Evolutionary conservation across 2,888 invertebrate genomes (phyloP), one percentile per base, ranked within the genome.

Genomic region (Agrochola lota): DNA sequence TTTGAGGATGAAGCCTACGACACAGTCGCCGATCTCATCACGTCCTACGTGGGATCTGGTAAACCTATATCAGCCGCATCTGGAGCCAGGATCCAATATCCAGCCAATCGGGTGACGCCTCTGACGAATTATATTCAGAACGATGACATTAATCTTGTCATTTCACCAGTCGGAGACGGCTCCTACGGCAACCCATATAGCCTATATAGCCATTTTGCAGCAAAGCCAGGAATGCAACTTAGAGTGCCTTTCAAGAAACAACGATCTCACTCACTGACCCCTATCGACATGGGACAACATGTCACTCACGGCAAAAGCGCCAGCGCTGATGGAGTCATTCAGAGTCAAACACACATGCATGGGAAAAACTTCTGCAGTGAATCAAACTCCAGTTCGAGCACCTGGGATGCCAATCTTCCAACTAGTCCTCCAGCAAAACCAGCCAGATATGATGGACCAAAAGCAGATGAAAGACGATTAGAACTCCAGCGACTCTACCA

Each of bases 1-100:
- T 99, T 99, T 93, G 99, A 99, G 94, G 99, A 99, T 91, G 99
- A 99, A 92, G 98, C 98, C 0, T 99, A 99, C 91, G 99, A 99
- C 92, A 99, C 99, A 4, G 98, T 99, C 35, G 98, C 99, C 0
- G 99, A 99, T 94, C 97, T 99, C 76, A 99, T 99, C 84, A 99
- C 99, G 11, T 99, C 98, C 86, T 99, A 99, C 93, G 99, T 99
- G 43, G 98, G 99, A 2, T 99, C 98, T 67, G 98, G 98, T 30
- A 98, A 99, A 91, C 98, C 99, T 0, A 98, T 99, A 91, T 99
- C 99, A 2, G 97, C 98, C 11, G 98, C 98, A 0, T 99, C 99
- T 2, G 99, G 99, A 0, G 99, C 99, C 0, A 97, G 98, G 73
- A 99, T 99, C 79, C 98, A 98, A 88, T 98, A 97, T 82, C 99